Conservation (phyloP, 2,113 vertebrate genomes). For the Ancistrus triradiatus region DNA sequence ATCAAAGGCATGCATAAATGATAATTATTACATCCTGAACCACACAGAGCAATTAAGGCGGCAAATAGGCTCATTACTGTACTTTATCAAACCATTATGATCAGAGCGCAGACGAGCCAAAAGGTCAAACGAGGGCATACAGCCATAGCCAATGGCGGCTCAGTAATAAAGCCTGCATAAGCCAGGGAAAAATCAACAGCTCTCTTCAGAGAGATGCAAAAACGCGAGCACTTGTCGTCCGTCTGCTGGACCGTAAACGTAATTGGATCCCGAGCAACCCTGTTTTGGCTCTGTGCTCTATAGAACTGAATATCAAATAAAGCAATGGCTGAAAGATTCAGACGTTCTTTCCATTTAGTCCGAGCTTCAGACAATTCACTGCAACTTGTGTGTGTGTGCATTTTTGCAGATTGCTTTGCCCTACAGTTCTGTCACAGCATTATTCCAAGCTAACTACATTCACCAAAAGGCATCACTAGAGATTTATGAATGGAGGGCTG, state of each 20-base stretch:
- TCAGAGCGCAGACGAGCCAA: background rate
- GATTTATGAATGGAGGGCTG: too few species aligned
- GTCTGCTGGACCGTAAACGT: background rate
- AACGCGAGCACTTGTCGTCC: background rate
- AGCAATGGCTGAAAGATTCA: background rate
- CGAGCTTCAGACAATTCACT: background rate
- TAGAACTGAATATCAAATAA: background rate
- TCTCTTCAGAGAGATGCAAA: background rate
- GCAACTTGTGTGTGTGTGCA: too few species aligned
- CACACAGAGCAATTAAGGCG: slow-evolving; percentile 30
- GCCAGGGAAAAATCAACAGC: background rate
- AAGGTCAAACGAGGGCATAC: slow-evolving; percentile 1
- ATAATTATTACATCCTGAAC: slow-evolving; percentile 47
- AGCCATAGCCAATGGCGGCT: background rate
- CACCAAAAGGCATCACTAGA: too few species aligned
- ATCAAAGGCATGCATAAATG: slow-evolving; percentile 56
- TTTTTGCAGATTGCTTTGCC: too few species aligned
- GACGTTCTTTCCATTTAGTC: background rate
- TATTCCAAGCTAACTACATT: too few species aligned
- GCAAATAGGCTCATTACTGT: slow-evolving; percentile 29
- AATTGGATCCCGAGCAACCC: background rate
- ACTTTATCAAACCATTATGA: slow-evolving; percentile 20
- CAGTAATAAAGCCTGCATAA: background rate
- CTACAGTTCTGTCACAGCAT: too few species aligned
- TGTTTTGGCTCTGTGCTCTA: background rate